Percentiles rank a stretch among this genome's conserved stretches.
Conservation (phyloP, 2,888 invertebrate genomes). For the Terebella lapidaria region DNA sequence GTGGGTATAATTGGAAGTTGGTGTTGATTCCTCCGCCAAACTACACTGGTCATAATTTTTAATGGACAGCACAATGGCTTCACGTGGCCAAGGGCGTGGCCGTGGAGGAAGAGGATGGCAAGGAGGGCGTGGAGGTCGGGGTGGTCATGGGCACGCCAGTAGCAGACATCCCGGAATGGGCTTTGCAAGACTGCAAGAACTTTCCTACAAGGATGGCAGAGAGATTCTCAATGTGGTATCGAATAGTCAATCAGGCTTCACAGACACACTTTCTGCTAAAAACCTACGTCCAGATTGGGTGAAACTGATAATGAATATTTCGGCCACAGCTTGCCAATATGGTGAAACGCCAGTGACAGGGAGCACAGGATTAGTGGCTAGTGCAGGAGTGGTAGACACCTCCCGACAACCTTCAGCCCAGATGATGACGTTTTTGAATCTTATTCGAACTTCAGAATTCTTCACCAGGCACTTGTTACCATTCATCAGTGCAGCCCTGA, state of each 20-base stretch:
- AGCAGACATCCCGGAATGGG: too few relatives aligned
- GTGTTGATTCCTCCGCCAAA: too few relatives aligned
- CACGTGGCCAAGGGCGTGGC: too few relatives aligned
- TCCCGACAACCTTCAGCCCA: not conserved
- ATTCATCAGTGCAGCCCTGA: not conserved
- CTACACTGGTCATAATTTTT: too few relatives aligned
- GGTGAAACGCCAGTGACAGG: not conserved
- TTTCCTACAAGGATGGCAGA: not conserved
- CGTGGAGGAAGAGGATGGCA: too few relatives aligned
- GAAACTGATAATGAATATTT: not conserved
- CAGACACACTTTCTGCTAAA: not conserved
- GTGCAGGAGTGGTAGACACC: too few relatives aligned
- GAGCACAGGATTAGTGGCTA: too few relatives aligned
- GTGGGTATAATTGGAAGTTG: too few relatives aligned
- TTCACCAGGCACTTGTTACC: not conserved
- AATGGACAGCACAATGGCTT: too few relatives aligned
- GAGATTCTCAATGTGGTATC: not conserved
- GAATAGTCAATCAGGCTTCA: not conserved
- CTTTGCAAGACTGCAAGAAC: too few relatives aligned
- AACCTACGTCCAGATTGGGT: not conserved
- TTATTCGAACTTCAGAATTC: not conserved
- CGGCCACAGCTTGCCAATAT: not conserved
- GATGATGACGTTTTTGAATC: not conserved
- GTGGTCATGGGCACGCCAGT: too few relatives aligned
- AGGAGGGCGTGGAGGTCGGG: too few relatives aligned